phyloP scores from a whole-genome alignment of 2,888 invertebrate genomes.

The Latrodectus elegans region DNA sequence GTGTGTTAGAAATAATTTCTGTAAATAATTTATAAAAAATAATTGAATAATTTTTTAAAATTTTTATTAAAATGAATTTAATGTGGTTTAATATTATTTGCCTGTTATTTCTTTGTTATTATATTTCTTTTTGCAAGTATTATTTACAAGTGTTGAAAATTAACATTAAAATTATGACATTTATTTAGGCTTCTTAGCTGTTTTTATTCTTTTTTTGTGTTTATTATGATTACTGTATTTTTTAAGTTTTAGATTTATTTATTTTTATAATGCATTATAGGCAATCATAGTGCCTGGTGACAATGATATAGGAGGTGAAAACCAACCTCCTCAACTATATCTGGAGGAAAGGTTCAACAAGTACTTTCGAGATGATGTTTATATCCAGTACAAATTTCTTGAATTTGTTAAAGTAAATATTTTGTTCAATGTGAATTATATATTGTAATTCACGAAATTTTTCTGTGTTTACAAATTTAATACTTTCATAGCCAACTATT shows the following conservation, averaged over 20 bases:
- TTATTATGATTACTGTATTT: not conserved
- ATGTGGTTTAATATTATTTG: too few species aligned
- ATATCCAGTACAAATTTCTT: constrained; percentile 75
- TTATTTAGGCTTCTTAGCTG: not conserved
- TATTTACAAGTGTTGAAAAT: not conserved
- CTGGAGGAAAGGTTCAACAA: constrained; percentile 84
- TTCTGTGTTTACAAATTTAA: too few species aligned
- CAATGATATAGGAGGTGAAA: constrained; percentile 98
- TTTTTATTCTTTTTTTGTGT: not conserved
- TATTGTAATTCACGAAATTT: not conserved
- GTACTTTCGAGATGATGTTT: constrained; percentile 83
- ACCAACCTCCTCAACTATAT: constrained; percentile 80
- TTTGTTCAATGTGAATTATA: not conserved
- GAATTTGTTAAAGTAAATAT: constrained; percentile 75
- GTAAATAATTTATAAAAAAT: too few species aligned
- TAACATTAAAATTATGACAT: not conserved
- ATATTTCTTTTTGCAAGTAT: too few species aligned
- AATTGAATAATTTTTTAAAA: too few species aligned
- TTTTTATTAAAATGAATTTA: too few species aligned
- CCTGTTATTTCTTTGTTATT: too few species aligned
- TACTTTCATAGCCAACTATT: too few species aligned
- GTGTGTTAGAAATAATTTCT: too few species aligned
- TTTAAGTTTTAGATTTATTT: not conserved
- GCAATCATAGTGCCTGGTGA: constrained; percentile 92
- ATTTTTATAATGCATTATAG: constrained; percentile 70